These are phyloP conservation scores for Forbesichthys agassizii DNA, from an alignment of 2,113 vertebrate species.

Conservation along the genomic window DNA sequence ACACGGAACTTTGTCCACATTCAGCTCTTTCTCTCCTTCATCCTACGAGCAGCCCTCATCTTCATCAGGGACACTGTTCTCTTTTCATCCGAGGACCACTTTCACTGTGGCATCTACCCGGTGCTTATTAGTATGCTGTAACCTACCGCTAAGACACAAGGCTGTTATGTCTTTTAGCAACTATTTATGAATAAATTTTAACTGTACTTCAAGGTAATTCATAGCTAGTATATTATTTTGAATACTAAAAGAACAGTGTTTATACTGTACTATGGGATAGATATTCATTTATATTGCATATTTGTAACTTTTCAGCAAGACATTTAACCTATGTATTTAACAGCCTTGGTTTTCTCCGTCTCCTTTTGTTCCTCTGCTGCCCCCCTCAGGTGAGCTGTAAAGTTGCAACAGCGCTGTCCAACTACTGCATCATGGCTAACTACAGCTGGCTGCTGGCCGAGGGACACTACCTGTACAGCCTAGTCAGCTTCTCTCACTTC, in stretches of 20 bases:
- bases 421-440: slow-evolving; percentile 88
- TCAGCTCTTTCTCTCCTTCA: slow-evolving; percentile 87
- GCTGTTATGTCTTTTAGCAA: too few species aligned
- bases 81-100: slow-evolving; percentile 76
- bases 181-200: too few species aligned
- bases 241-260: too few species aligned
- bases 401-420: slow-evolving; percentile 82
- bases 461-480: slow-evolving; percentile 85
- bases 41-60: slow-evolving; percentile 82
- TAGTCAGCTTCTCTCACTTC: slow-evolving; percentile 84
- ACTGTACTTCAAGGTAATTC: too few species aligned
- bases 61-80: slow-evolving; percentile 85
- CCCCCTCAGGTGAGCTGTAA: slow-evolving; percentile 82
- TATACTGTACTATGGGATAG: too few species aligned
- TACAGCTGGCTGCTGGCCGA: slow-evolving; percentile 89
- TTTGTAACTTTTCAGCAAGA: neutral
- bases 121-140: slow-evolving; percentile 45
- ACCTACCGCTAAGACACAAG: slow-evolving; percentile 30
- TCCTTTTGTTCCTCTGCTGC: slow-evolving; percentile 41
- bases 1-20: slow-evolving; percentile 89
- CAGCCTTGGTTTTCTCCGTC: too few species aligned
- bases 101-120: slow-evolving; percentile 76
- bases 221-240: too few species aligned
- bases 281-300: too few species aligned
- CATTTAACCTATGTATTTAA: too few species aligned